Evolutionary conservation across 2,888 invertebrate species (phyloP), one percentile per base, ranked within the genome.

Genomic region (Luffia ferchaultella): DNA sequence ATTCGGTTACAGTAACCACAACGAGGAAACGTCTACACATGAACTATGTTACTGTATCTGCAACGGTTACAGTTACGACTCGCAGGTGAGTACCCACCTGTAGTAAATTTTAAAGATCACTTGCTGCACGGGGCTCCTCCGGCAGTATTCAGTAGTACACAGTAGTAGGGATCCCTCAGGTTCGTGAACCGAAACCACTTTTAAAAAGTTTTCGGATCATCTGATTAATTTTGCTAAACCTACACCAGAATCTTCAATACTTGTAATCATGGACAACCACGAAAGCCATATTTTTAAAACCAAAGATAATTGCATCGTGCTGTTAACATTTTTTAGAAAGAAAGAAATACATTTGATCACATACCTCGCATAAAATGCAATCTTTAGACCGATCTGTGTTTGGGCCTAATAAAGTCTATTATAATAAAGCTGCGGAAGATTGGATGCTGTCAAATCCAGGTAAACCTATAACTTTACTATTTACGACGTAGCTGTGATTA

Each of bases 41-140:
- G 55, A 52, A 54, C 55, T 53, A 51, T 48, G 50, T 54, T 54
- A 54, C 56, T 54, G 50, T 54, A 55, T 54, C 54, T 30, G 48
- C 41, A 20, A 19, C 43, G 17, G 53, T 55, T 55, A 55, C 55
- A 17, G 53, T 56, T 55, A 55, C 54, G 18, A 52, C 47, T 55
- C 54, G 30, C 49, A 44, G 53, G 42, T 53, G 54, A 54, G 45
- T 50, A 30, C 49, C 16, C 44, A 44, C 16, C 46, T 17, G n/a
- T 16, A 44, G 40, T 40, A 7, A 7, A 40, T 40, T 40, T 40
- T 40, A 40, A 40, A 40, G 40, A 40, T 40, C 40, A 40, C 40
- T 9, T 40, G 40, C 40, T 40, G 15, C 7, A 40, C 15, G 40
- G 40, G 7, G 40, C 9, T 7, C 40, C 40, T 9, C 40, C 15